Conservation (phyloP, 2,888 invertebrate species). For the Netelia fuscicornis region DNA sequence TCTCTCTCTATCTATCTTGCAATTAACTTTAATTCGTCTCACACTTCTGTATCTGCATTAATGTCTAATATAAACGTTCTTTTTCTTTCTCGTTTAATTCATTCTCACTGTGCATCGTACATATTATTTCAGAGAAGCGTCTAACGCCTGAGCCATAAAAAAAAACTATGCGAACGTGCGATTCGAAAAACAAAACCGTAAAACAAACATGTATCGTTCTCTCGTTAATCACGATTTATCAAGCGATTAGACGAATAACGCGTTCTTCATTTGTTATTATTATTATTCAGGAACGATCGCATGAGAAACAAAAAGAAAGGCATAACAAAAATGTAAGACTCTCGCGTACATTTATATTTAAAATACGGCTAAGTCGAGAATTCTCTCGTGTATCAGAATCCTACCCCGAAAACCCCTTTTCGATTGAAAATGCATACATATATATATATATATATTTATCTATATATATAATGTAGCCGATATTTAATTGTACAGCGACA, state of each 20-base stretch:
- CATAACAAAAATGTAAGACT: constrained; percentile 23
- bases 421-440: constrained; percentile 45
- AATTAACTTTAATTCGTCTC: constrained; percentile 58
- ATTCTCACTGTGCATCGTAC: constrained; percentile 53
- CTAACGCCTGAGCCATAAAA: constrained; percentile 55
- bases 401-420: background rate
- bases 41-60: constrained; percentile 28
- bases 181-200: background rate
- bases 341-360: constrained; percentile 37
- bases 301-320: constrained; percentile 24
- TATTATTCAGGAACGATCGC: constrained; percentile 57
- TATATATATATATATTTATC: constrained; percentile 33
- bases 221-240: constrained; percentile 36
- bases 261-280: constrained; percentile 26
- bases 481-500: constrained; percentile 64
- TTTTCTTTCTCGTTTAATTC: constrained; percentile 34
- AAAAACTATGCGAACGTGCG: background rate
- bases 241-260: constrained; percentile 31
- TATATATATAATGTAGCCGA: constrained; percentile 36
- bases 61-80: constrained; percentile 27
- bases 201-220: constrained; percentile 31
- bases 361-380: constrained; percentile 33
- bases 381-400: constrained; percentile 1
- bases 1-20: constrained; percentile 34
- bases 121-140: constrained; percentile 64